Percentiles rank a stretch among this genome's conserved stretches.
Conservation (phyloP, 2,888 invertebrate species). For the Galeruca laticollis region DNA sequence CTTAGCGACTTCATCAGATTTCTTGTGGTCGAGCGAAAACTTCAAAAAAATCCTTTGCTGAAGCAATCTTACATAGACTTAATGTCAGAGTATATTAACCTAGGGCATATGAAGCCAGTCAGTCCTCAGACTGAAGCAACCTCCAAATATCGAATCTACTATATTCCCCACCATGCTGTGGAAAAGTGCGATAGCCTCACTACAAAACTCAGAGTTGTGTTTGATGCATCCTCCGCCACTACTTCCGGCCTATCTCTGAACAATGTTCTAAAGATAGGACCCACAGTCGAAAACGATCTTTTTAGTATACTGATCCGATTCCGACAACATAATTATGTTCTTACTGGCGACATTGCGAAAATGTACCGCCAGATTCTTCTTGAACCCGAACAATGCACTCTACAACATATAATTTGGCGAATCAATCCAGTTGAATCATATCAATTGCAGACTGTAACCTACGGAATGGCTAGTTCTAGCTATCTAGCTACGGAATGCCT, state of each 20-base stretch:
- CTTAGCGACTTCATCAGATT: not conserved
- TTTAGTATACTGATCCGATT: not conserved
- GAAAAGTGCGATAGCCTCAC: conserved; percentile 1
- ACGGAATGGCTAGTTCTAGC: not conserved
- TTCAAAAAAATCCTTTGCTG: not conserved
- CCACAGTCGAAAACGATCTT: not conserved
- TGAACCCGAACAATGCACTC: not conserved
- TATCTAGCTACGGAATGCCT: not conserved
- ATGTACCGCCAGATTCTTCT: not conserved
- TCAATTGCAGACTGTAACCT: not conserved
- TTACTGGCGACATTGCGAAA: not conserved
- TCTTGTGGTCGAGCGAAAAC: not conserved
- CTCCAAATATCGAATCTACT: not conserved
- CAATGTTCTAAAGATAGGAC: not conserved
- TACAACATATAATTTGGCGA: conserved; percentile 1
- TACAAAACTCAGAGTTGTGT: not conserved
- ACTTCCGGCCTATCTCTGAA: not conserved
- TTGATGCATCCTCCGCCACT: not conserved
- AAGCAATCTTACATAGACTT: not conserved
- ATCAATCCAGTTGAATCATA: not conserved
- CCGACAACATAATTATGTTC: not conserved
- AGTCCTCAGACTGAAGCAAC: not conserved
- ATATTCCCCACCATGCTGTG: not conserved
- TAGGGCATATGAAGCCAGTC: not conserved
- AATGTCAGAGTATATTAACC: not conserved